These are phyloP conservation scores for Pachydiplax longipennis DNA, from an alignment of 2,888 invertebrate genomes.

Conservation along the genomic window DNA sequence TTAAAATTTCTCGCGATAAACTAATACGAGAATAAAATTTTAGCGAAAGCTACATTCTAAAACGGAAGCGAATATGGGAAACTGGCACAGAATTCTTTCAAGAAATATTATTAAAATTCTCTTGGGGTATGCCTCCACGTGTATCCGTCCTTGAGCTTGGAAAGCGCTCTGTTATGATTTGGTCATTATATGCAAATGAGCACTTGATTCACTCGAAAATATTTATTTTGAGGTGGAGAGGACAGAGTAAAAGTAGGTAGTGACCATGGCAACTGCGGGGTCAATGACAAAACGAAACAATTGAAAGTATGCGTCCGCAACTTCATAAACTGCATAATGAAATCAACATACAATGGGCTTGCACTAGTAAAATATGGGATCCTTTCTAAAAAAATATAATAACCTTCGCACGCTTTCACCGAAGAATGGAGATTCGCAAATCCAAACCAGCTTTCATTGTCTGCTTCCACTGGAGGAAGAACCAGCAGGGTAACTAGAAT, in stretches of 20 bases:
- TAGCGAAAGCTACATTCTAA: neutral
- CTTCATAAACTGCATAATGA: neutral
- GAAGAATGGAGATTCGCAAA: neutral
- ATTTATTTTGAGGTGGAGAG: neutral
- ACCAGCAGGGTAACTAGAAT: no score
- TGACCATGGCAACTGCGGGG: neutral
- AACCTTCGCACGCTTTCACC: neutral
- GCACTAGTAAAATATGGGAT: neutral
- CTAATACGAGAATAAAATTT: no score
- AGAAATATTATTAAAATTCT: neutral
- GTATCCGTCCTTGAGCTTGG: neutral
- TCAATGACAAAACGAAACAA: neutral
- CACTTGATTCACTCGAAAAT: neutral
- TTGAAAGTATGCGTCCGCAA: neutral
- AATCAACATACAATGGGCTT: neutral
- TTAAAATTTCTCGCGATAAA: no score
- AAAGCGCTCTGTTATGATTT: neutral
- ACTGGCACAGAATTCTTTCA: neutral
- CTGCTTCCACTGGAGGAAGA: no score
- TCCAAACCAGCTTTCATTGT: no score
- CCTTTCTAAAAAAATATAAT: neutral
- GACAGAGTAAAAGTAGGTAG: neutral
- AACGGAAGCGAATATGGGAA: neutral
- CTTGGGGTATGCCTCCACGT: neutral
- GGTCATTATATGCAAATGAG: neutral